Evolutionary conservation across 2,888 invertebrate genomes (phyloP).

Genomic region (Acrocyrtus sp.): DNA sequence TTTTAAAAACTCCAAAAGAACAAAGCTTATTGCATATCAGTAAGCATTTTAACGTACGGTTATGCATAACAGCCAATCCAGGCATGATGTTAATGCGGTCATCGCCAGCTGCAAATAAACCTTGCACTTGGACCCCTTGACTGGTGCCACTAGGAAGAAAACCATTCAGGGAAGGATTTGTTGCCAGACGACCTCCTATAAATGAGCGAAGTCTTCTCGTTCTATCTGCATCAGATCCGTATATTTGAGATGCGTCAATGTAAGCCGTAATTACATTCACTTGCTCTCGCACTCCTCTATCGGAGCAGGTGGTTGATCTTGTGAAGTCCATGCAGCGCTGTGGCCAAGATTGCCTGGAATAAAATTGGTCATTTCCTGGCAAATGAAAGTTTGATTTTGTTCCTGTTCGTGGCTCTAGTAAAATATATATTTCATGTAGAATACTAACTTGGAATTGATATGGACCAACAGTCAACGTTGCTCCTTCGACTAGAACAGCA

Average conservation of each 20-base stretch:
- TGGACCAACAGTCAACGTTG: constrained; percentile 56
- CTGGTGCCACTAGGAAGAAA: constrained; percentile 49
- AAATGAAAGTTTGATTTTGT: too few species aligned
- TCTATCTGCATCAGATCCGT: constrained; percentile 48
- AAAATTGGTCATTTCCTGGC: constrained; percentile 50
- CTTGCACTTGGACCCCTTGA: constrained; percentile 38
- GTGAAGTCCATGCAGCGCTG: constrained; percentile 61
- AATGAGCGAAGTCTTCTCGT: constrained; percentile 32
- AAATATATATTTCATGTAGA: too few species aligned
- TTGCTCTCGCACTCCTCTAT: constrained; percentile 55
- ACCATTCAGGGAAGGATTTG: constrained; percentile 47
- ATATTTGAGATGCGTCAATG: constrained; percentile 60
- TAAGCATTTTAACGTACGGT: too few species aligned
- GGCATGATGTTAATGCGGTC: constrained; percentile 61
- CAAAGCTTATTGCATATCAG: too few species aligned
- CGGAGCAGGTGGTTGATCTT: constrained; percentile 56
- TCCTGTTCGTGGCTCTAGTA: too few species aligned
- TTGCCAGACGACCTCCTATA: constrained; percentile 45
- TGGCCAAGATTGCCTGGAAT: constrained; percentile 9
- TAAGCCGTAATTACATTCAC: constrained; percentile 58
- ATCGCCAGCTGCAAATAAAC: constrained; percentile 60
- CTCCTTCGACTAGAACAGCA: constrained; percentile 49
- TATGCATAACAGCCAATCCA: constrained; percentile 59
- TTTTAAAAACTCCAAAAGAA: too few species aligned
- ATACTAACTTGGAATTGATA: constrained; percentile 29